Evolutionary conservation across 2,113 vertebrate genomes (phyloP).

Genomic region (Neodon shergylaensis): DNA sequence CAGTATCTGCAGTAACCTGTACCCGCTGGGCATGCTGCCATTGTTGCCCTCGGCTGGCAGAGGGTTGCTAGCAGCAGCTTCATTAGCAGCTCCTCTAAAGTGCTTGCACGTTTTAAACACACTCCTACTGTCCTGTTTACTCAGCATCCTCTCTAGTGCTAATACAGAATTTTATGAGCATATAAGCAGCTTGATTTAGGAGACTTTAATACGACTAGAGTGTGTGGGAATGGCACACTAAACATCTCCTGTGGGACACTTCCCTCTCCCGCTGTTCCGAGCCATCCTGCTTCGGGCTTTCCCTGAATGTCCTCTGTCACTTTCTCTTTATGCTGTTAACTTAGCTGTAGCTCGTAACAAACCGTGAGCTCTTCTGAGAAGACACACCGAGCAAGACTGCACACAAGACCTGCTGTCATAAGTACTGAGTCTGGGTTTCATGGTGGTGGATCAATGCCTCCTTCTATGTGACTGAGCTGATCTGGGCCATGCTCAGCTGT

Average conservation of each 20-base stretch:
- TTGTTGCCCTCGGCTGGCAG: background rate
- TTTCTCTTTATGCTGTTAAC: background rate
- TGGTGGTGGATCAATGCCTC: background rate
- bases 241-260: background rate
- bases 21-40: background rate
- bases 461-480: background rate
- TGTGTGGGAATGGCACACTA: background rate
- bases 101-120: background rate
- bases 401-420: background rate
- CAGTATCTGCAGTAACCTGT: background rate
- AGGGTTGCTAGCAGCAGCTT: background rate
- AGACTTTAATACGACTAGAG: background rate
- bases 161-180: background rate
- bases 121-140: background rate
- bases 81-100: conserved; percentile 5
- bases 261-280: background rate
- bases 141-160: background rate
- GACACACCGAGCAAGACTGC: background rate
- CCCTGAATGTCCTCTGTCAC: background rate
- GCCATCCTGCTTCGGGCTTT: too few relatives aligned
- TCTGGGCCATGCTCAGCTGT: background rate
- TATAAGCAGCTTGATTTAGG: background rate
- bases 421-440: background rate
- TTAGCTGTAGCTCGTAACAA: background rate
- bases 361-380: background rate